Percentiles rank a stretch among this genome's conserved stretches.
Conservation (phyloP, 2,113 vertebrate species). For the Meleagris gallopavo region DNA sequence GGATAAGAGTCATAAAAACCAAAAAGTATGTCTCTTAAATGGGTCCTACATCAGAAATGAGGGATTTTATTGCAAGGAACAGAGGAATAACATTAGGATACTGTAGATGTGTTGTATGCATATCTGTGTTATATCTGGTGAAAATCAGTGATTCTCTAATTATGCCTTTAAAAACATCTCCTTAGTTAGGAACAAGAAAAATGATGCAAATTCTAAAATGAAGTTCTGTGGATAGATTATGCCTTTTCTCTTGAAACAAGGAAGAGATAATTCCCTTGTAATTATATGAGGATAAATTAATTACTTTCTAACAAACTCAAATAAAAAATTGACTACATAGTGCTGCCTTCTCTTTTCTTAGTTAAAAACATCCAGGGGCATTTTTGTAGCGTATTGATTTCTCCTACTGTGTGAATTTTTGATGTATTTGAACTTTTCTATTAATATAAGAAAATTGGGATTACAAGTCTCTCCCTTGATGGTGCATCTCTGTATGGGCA, state of each 20-base stretch:
- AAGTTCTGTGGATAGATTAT: conserved; percentile 33
- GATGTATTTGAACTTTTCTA: neutral
- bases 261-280: conserved; percentile 38
- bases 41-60: neutral
- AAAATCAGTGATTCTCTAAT: neutral
- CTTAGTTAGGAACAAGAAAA: neutral
- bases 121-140: neutral
- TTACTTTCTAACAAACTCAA: conserved; percentile 63
- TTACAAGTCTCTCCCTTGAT: neutral
- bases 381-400: neutral
- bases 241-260: conserved; percentile 40
- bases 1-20: neutral
- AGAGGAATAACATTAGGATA: neutral
- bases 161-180: neutral
- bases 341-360: neutral
- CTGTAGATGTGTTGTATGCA: neutral
- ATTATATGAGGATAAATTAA: conserved; percentile 49
- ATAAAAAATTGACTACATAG: conserved; percentile 8
- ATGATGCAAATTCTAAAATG: neutral
- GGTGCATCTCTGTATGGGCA: neutral
- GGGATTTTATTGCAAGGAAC: neutral
- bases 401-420: neutral
- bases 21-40: neutral
- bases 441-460: neutral
- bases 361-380: conserved; percentile 27